Conservation (phyloP, 2,888 invertebrate genomes). For the Synergus gifuensis region DNA sequence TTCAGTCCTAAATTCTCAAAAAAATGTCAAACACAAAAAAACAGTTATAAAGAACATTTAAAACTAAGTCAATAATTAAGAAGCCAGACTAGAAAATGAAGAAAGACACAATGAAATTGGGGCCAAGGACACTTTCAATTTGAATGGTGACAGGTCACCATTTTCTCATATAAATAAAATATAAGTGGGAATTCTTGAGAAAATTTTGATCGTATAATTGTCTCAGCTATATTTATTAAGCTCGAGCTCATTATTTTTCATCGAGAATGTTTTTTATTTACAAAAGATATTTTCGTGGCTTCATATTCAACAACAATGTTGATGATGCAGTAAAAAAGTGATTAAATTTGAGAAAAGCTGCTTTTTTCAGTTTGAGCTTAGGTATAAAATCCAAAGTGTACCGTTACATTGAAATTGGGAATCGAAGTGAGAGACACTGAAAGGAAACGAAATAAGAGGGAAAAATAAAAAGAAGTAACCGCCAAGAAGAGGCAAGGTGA, state of each 20-base stretch:
- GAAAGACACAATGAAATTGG: conserved; percentile 5
- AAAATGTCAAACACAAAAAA: not conserved
- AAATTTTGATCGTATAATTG: not conserved
- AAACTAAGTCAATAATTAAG: not conserved
- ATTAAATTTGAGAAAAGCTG: not conserved
- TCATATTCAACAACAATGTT: too few relatives aligned
- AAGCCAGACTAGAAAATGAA: not conserved
- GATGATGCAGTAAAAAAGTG: not conserved
- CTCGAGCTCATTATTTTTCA: not conserved
- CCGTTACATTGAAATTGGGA: conserved; percentile 29
- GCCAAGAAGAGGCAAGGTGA: conserved; percentile 28
- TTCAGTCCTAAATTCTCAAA: not conserved
- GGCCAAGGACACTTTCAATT: not conserved
- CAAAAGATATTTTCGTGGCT: not conserved
- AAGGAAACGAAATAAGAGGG: conserved; percentile 20
- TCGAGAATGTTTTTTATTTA: not conserved
- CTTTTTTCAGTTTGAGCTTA: not conserved
- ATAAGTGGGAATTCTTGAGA: not conserved
- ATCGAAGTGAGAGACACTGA: conserved; percentile 23
- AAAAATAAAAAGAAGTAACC: conserved; percentile 26
- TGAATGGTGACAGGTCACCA: conserved; percentile 1
- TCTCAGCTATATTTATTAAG: not conserved
- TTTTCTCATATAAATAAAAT: conserved; percentile 29
- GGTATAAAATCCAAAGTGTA: not conserved
- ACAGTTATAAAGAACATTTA: not conserved